Percentiles rank a stretch among this genome's conserved stretches.
Conservation (phyloP, 2,888 invertebrate genomes). For the Eurois occulta region DNA sequence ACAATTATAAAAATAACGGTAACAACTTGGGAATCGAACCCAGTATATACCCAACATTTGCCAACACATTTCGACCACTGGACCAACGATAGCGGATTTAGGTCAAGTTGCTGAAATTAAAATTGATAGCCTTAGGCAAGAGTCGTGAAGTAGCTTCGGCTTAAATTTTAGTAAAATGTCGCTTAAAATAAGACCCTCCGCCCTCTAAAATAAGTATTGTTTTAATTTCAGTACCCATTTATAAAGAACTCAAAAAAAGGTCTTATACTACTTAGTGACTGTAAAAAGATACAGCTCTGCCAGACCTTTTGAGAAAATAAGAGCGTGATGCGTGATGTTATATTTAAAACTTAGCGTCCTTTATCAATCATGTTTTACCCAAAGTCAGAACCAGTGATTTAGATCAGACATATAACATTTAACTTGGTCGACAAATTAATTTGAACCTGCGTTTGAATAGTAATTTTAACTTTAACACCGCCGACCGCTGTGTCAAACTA, state of each 20-base stretch:
- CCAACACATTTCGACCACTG: neutral
- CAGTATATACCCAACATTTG: neutral
- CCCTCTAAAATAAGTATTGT: neutral
- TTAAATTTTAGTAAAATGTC: constrained; percentile 7
- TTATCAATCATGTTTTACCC: neutral
- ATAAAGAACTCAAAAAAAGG: neutral
- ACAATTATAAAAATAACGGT: neutral
- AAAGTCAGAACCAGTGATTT: constrained; percentile 24
- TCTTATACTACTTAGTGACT: neutral
- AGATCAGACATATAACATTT: constrained; percentile 27
- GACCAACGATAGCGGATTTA: neutral
- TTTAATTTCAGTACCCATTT: constrained; percentile 3
- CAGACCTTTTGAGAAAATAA: neutral
- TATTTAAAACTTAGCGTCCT: neutral
- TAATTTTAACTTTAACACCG: constrained; percentile 33
- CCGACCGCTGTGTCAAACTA: constrained; percentile 33
- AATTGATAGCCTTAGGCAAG: constrained; percentile 26
- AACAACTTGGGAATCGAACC: neutral
- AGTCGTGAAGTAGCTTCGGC: neutral
- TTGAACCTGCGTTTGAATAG: constrained; percentile 28
- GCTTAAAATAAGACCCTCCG: neutral
- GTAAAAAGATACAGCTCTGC: neutral
- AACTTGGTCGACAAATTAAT: constrained; percentile 35
- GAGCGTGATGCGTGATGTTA: neutral
- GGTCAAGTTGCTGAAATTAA: constrained; percentile 35